These are phyloP conservation scores for Leucania comma DNA, from an alignment of 2,888 invertebrate species.

Conservation along the genomic window DNA sequence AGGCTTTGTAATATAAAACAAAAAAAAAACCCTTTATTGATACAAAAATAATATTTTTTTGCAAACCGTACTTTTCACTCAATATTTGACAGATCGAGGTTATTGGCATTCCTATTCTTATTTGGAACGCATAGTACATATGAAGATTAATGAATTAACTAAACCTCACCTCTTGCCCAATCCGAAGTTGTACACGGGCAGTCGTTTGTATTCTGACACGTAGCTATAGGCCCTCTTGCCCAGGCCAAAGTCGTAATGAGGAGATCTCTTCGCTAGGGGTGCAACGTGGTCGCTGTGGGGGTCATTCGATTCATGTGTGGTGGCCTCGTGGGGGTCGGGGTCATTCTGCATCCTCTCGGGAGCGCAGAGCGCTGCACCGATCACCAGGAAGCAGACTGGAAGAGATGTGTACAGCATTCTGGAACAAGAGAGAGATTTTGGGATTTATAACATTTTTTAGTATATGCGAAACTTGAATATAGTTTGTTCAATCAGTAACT, in stretches of 20 bases:
- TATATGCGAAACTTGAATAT: too few species aligned
- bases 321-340: constrained; percentile 63
- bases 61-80: too few species aligned
- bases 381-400: constrained; percentile 77
- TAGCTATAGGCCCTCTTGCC: constrained; percentile 91
- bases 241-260: constrained; percentile 90
- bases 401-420: constrained; percentile 84
- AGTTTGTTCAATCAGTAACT: too few species aligned
- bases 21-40: too few species aligned
- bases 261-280: constrained; percentile 83
- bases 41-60: too few species aligned
- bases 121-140: too few species aligned
- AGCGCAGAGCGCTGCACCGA: constrained; percentile 80
- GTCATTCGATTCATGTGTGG: constrained; percentile 60
- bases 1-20: too few species aligned
- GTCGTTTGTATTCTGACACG: constrained; percentile 92
- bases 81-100: too few species aligned
- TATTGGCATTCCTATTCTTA: too few species aligned
- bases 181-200: constrained; percentile 91
- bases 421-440: constrained; percentile 66
- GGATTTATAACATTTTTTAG: too few species aligned
- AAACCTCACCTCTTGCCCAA: constrained; percentile 88
- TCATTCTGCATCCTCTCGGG: constrained; percentile 80
- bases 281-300: constrained; percentile 64
- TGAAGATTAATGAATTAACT: background rate